A percentile compares a stretch with the other conserved stretches of the same genome.
phyloP scores from a whole-genome alignment of 2,113 vertebrate genomes.

The Suricata suricatta region DNA sequence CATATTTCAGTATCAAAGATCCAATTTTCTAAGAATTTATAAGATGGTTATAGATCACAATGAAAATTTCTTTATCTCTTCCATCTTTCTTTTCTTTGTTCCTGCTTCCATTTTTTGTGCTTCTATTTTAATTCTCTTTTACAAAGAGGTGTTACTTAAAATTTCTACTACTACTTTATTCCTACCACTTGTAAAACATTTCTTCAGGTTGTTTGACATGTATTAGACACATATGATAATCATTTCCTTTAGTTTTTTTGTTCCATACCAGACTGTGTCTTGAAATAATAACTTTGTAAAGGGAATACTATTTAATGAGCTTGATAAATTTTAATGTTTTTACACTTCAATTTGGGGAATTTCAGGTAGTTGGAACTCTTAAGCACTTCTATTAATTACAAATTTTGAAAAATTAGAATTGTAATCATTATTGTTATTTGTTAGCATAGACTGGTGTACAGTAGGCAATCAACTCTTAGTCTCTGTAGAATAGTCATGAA shows the following conservation, averaged over 20 bases:
- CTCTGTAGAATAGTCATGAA: neutral
- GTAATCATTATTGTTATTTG: neutral
- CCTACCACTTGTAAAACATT: neutral
- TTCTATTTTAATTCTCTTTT: neutral
- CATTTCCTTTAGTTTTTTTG: neutral
- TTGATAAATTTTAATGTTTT: neutral
- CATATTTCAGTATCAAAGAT: neutral
- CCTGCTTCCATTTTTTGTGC: neutral
- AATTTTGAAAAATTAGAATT: neutral
- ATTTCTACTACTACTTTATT: neutral
- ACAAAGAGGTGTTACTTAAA: neutral
- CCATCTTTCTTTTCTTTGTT: neutral
- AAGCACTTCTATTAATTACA: neutral
- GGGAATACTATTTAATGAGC: neutral
- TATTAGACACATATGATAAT: neutral
- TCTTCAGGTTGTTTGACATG: neutral
- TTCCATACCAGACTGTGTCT: neutral
- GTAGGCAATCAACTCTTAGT: neutral
- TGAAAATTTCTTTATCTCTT: neutral
- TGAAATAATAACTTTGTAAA: neutral
- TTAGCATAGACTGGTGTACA: neutral
- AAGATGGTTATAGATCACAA: neutral
- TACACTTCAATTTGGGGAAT: neutral
- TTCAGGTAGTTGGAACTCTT: neutral
- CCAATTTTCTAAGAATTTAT: neutral